These are phyloP conservation scores for Pelodiscus sinensis DNA, from an alignment of 2,113 vertebrate species.

Conservation along the genomic window DNA sequence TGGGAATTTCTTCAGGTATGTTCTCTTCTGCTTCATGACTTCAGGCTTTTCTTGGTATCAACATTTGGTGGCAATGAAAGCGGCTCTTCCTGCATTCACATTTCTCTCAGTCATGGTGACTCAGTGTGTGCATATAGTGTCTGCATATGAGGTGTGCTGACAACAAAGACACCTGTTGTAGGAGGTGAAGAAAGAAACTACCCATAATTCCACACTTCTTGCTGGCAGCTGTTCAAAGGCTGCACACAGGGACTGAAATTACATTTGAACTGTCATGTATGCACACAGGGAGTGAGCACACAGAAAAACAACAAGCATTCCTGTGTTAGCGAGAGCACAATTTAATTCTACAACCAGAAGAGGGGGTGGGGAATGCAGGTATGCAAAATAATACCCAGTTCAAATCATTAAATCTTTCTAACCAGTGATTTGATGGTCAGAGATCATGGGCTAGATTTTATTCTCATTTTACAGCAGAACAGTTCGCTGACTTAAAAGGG, in stretches of 20 bases:
- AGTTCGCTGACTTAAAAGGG: neutral
- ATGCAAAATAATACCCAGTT: neutral
- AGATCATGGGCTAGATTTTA: neutral
- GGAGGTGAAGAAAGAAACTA: constrained; percentile 57
- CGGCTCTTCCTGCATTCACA: constrained; percentile 11
- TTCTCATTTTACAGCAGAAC: neutral
- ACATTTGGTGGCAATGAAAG: neutral
- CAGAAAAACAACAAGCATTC: constrained; percentile 29
- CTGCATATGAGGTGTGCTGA: constrained; percentile 41
- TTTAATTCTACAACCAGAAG: constrained; percentile 14
- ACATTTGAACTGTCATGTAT: neutral
- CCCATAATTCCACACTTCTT: constrained; percentile 60
- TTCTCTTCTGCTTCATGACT: neutral
- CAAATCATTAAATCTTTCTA: neutral
- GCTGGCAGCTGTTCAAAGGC: constrained; percentile 65
- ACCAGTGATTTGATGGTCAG: neutral
- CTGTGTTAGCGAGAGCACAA: constrained; percentile 11
- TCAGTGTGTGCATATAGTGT: constrained; percentile 14
- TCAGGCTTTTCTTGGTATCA: neutral
- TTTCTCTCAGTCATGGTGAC: constrained; percentile 28
- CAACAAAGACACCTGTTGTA: constrained; percentile 76
- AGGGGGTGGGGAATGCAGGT: constrained; percentile 39
- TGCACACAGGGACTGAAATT: constrained; percentile 39
- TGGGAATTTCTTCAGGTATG: neutral
- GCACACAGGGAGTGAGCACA: constrained; percentile 11